Evolutionary conservation across 2,888 invertebrate species (phyloP).

Genomic region (Oxyteleia sp.): DNA sequence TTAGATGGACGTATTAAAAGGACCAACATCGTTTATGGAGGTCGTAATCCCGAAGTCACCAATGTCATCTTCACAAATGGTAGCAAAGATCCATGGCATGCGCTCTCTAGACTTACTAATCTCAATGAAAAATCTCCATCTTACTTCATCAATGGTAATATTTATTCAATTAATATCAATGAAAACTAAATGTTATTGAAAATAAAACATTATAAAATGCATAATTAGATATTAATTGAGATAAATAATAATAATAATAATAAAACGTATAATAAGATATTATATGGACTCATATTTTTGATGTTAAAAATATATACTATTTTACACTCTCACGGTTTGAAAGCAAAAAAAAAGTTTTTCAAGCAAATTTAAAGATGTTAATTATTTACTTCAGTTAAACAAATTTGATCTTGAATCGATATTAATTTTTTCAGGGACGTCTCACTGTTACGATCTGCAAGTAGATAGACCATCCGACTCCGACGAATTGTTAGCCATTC

Average conservation of each 20-base stretch:
- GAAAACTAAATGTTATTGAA: too few species aligned
- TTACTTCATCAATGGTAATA: slow-evolving; percentile 81
- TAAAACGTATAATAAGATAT: not conserved
- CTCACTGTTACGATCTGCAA: slow-evolving; percentile 61
- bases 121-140: slow-evolving; percentile 80
- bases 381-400: not conserved
- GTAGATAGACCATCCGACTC: slow-evolving; percentile 26
- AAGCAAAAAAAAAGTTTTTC: too few species aligned
- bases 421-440: slow-evolving; percentile 52
- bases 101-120: slow-evolving; percentile 88
- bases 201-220: too few species aligned
- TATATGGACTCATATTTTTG: too few species aligned
- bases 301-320: too few species aligned
- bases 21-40: slow-evolving; percentile 89
- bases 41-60: slow-evolving; percentile 88
- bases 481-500: slow-evolving; percentile 33
- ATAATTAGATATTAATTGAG: not conserved
- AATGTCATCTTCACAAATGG: slow-evolving; percentile 90
- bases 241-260: too few species aligned
- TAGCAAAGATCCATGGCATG: slow-evolving; percentile 89
- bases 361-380: not conserved
- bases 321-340: too few species aligned
- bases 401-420: too few species aligned
- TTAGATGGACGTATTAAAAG: slow-evolving; percentile 86
- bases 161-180: not conserved